These are phyloP conservation scores for Scopus umbretta DNA, from an alignment of 2,113 vertebrate species.

Conservation along the genomic window DNA sequence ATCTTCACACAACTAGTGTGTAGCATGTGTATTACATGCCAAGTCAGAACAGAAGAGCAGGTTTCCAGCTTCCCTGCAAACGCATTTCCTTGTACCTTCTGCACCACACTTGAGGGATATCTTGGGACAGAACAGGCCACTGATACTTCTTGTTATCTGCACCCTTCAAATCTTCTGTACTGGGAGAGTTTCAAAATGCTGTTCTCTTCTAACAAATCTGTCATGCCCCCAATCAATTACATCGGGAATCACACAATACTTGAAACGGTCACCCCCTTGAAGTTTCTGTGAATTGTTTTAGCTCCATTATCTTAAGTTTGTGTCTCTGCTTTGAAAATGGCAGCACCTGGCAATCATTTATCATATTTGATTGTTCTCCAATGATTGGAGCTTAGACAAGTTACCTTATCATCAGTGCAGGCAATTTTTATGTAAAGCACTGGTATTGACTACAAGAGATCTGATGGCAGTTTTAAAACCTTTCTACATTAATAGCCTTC, in stretches of 20 bases:
- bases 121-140: background rate
- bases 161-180: background rate
- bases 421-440: constrained; percentile 75
- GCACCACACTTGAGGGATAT: background rate
- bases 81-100: background rate
- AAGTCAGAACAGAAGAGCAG: background rate
- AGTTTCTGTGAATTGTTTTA: constrained; percentile 31
- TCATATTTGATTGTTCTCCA: constrained; percentile 68
- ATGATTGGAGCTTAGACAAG: constrained; percentile 60
- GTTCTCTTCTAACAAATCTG: background rate
- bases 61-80: background rate
- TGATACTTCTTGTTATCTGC: background rate
- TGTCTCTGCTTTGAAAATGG: constrained; percentile 55
- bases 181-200: background rate
- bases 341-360: constrained; percentile 63
- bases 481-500: constrained; percentile 70
- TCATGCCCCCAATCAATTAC: background rate
- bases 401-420: constrained; percentile 57
- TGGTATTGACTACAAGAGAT: constrained; percentile 65
- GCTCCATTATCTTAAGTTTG: constrained; percentile 44
- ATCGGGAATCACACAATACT: background rate
- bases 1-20: background rate
- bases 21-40: background rate
- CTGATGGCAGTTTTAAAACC: constrained; percentile 70
- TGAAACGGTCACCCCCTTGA: background rate